Evolutionary conservation across 1,140 invertebrate genomes (phyloP), one percentile per base, ranked within the genome.

Genomic region (Sesamia nonagrioides): DNA sequence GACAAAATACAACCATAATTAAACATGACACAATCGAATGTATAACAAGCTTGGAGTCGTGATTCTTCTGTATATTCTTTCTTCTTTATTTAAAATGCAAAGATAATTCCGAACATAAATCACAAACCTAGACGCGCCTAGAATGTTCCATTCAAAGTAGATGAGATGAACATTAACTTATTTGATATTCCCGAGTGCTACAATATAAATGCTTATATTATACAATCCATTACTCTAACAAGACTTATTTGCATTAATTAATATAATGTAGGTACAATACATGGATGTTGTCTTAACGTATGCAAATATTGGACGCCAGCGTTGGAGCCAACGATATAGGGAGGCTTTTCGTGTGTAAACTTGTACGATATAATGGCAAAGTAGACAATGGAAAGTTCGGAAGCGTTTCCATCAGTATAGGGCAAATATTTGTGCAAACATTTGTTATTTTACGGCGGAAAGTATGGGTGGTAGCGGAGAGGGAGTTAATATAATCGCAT

Each of bases 371-470:
- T 82, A 82, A 82, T 78, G 72, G 77, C 42, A 78, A 78, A 78
- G 77, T 78, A 78, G 52, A 82, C 76, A 82, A 75, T 78, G 54
- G 61, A 71, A 80, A 82, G 76, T 82, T 82, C 72, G 45, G 54
- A 77, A 37, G 27, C 77, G 80, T 77, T 78, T 77, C 80, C 81
- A 82, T 82, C 80, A 82, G 77, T 78, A 63, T 78, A 18, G 37
- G 17, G 58, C 80, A 82, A 82, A 82, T 78, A 82, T 82, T 82
- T 82, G 76, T 76, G 61, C 71, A 78, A 78, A 78, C 77, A 61
- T 71, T 78, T 18, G 58, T 58, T 69, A 21, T 63, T 37, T 52
- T 66, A 48, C 56, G 61, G 52, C 21, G 33, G n/a, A 68, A 45
- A 37, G 9, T 13, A 77, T 56, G 11, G 13, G 63, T 27, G n/a